Percentiles rank a stretch among this genome's conserved stretches.
Conservation (phyloP, 2,113 vertebrate genomes). For the Toxotes jaculatrix region DNA sequence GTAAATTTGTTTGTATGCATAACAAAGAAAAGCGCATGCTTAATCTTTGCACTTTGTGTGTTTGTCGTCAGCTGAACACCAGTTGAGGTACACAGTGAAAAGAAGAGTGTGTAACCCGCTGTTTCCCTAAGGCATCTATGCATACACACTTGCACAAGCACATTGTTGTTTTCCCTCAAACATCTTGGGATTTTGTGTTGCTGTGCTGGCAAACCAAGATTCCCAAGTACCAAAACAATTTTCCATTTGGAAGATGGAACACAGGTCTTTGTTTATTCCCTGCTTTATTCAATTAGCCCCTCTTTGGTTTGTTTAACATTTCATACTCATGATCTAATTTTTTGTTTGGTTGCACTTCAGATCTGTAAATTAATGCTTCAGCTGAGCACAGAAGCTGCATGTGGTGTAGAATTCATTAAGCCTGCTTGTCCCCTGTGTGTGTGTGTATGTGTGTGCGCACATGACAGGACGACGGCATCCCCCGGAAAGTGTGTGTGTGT, state of each 20-base stretch:
- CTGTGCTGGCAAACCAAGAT: slow-evolving; percentile 57
- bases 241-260: slow-evolving; percentile 70
- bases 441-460: slow-evolving; percentile 56
- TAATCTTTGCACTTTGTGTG: slow-evolving; percentile 53
- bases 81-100: slow-evolving; percentile 41
- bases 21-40: slow-evolving; percentile 47
- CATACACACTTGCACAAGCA: slow-evolving; percentile 24
- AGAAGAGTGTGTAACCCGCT: slow-evolving; percentile 23
- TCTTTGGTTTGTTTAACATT: slow-evolving; percentile 81
- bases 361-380: slow-evolving; percentile 82
- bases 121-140: slow-evolving; percentile 25
- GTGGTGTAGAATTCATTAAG: slow-evolving; percentile 82
- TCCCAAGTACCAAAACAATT: slow-evolving; percentile 75
- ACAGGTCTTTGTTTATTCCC: slow-evolving; percentile 79
- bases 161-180: slow-evolving; percentile 52
- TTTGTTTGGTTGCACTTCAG: slow-evolving; percentile 81
- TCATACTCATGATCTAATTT: slow-evolving; percentile 76
- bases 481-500: slow-evolving; percentile 33
- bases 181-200: slow-evolving; percentile 57
- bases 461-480: not conserved
- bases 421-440: slow-evolving; percentile 54
- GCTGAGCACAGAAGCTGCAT: slow-evolving; percentile 73
- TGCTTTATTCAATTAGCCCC: slow-evolving; percentile 79
- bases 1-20: slow-evolving; percentile 43
- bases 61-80: slow-evolving; percentile 50